Evolutionary conservation across 2,113 vertebrate species (phyloP).

Genomic region (Paraplagusia blochii): DNA sequence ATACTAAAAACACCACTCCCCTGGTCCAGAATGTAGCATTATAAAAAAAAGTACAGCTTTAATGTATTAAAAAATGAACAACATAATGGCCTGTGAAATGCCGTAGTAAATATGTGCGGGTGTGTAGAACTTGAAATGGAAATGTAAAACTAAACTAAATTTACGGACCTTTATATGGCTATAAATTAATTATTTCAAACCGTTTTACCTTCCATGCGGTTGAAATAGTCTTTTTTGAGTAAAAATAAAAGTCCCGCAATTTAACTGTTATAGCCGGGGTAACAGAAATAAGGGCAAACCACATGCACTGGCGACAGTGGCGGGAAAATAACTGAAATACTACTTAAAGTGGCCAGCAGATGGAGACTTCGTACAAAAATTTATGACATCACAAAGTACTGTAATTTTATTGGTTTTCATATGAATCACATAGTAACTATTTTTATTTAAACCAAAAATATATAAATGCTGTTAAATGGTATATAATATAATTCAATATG

Average conservation of each 20-base stretch:
- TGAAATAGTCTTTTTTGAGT: neutral
- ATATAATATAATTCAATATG: no score
- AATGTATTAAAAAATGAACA: neutral
- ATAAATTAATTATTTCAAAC: neutral
- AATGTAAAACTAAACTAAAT: neutral
- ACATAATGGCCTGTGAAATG: slow-evolving; percentile 4
- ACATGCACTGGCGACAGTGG: neutral
- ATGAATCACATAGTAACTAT: no score
- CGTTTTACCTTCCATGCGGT: neutral
- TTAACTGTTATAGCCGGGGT: no score
- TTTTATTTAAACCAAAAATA: no score
- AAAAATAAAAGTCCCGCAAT: no score
- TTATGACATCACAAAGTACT: neutral
- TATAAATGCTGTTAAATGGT: no score
- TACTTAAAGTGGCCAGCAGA: slow-evolving; percentile 28
- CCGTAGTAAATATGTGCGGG: neutral
- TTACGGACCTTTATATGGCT: neutral
- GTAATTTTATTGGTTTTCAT: no score
- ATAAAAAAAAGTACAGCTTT: neutral
- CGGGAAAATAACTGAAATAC: neutral
- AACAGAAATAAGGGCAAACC: no score
- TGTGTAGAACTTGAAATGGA: neutral
- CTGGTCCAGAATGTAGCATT: no score
- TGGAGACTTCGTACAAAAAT: slow-evolving; percentile 35
- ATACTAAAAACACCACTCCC: no score